Evolutionary conservation across 2,888 invertebrate species (phyloP), one percentile per base, ranked within the genome.

Genomic region (Abrostola tripartita): DNA sequence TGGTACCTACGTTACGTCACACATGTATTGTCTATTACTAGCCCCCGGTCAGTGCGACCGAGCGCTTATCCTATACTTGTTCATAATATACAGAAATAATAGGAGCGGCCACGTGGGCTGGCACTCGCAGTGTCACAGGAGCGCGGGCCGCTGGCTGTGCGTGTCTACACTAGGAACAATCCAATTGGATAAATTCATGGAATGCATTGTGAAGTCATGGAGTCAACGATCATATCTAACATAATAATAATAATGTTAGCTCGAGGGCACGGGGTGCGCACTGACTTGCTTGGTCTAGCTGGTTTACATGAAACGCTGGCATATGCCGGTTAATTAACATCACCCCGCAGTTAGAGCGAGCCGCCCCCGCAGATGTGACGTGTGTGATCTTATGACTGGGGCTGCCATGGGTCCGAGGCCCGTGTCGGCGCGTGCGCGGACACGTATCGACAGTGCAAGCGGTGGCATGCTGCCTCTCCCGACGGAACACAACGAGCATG

Each of bases 151-250:
- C n/a, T 35, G 12, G 24, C 42, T 35, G 2, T 24, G 37, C 11
- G 36, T 14, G 14, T 36, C 52, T 56, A 47, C 36, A 42, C 66
- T 73, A 69, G 66, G 55, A 68, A 71, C 72, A 58, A 60, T 74
- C 70, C 24, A 24, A 56, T 72, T 66, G 54, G 58, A 76, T 82
- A 84, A 82, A 88, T 86, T 88, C 84, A 81, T 86, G 92, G 93
- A 93, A 93, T 93, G 93, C 78, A 78, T 83, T 78, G 78, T 70
- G 82, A 92, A 93, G 93, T 93, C 91, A 93, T 93, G 93, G 93
- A 93, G 92, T 72, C 56, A 64, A 74, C 60, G 41, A 61, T 52
- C 62, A 36, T 76, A 52, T 65, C 66, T 65, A 62, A 51, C 41
- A n/a, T 54, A 24, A 44, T 37, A 11, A 44, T 37, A 11, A 51